Evolutionary conservation across 64 coral and sea anemone genomes (phyloP).

Genomic region (Porites australiensis): DNA sequence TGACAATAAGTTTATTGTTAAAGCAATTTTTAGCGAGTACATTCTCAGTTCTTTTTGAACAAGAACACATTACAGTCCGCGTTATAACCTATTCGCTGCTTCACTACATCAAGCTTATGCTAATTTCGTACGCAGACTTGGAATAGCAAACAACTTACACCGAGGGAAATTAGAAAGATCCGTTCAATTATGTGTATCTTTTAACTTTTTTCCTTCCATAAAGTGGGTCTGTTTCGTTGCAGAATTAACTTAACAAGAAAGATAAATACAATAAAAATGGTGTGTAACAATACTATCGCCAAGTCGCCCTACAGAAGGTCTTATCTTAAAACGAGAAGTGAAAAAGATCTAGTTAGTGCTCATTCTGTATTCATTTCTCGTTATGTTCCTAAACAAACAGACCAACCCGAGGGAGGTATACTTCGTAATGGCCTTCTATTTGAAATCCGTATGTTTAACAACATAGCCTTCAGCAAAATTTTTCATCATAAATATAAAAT

Average conservation of each 20-base stretch:
- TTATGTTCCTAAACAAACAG: neutral
- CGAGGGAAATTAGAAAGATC: conserved; percentile 10
- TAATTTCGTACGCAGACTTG: neutral
- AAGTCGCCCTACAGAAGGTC: neutral
- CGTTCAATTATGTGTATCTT: conserved; percentile 10
- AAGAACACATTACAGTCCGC: neutral
- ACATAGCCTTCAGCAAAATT: neutral
- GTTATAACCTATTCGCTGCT: neutral
- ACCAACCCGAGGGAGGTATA: conserved; percentile 16
- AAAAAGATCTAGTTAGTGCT: neutral
- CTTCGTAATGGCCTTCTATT: neutral
- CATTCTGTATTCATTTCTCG: conserved; percentile 10
- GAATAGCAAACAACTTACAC: neutral
- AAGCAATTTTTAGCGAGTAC: no score
- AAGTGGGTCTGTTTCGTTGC: neutral
- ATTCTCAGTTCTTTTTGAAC: neutral
- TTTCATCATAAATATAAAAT: neutral
- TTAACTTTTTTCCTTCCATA: neutral
- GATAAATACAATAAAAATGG: neutral
- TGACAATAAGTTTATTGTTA: no score
- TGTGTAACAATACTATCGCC: neutral
- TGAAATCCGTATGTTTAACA: neutral
- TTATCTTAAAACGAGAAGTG: neutral
- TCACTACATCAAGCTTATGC: neutral
- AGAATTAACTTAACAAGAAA: neutral